phyloP scores from a whole-genome alignment of 2,797 vertebrate genomes.

The Poeciliopsis gracilis region DNA sequence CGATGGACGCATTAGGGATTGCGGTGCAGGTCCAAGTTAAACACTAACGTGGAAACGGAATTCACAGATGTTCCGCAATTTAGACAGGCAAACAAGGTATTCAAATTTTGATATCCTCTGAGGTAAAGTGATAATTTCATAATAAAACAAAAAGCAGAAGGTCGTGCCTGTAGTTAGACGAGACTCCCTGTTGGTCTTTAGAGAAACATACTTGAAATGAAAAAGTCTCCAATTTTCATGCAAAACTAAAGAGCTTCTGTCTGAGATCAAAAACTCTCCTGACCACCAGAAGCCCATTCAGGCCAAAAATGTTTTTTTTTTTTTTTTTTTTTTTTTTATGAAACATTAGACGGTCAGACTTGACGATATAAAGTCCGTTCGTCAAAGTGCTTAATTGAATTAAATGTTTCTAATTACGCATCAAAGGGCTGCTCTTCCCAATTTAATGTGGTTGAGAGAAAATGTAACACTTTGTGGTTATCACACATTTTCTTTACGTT shows the following conservation, averaged over 20 bases:
- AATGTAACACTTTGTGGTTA: slow-evolving; percentile 22
- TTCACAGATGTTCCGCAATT: slow-evolving; percentile 48
- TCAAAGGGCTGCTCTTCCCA: not conserved
- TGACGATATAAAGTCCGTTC: not conserved
- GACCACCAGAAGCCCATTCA: not conserved
- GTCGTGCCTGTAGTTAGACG: slow-evolving; percentile 27
- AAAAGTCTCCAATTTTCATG: not conserved
- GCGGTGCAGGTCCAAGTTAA: slow-evolving; percentile 38
- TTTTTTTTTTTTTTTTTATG: not conserved
- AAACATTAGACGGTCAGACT: not conserved
- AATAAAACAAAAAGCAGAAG: slow-evolving; percentile 22
- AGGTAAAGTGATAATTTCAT: slow-evolving; percentile 21
- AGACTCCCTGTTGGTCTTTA: slow-evolving; percentile 14
- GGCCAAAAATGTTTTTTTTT: not conserved
- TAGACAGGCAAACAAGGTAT: slow-evolving; percentile 9
- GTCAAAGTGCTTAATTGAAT: slow-evolving; percentile 11
- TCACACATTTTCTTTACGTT: not conserved
- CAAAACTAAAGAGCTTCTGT: not conserved
- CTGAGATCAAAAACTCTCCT: not conserved
- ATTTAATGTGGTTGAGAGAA: slow-evolving; percentile 34
- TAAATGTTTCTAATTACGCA: slow-evolving; percentile 4
- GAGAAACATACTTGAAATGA: not conserved
- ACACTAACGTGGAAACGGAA: slow-evolving; percentile 59
- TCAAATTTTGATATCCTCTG: slow-evolving; percentile 16
- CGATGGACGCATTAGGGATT: slow-evolving; percentile 51